A percentile compares a stretch with the other conserved stretches of the same genome.
Conservation (phyloP, 1,140 invertebrate genomes). For the Grapholita molesta region DNA sequence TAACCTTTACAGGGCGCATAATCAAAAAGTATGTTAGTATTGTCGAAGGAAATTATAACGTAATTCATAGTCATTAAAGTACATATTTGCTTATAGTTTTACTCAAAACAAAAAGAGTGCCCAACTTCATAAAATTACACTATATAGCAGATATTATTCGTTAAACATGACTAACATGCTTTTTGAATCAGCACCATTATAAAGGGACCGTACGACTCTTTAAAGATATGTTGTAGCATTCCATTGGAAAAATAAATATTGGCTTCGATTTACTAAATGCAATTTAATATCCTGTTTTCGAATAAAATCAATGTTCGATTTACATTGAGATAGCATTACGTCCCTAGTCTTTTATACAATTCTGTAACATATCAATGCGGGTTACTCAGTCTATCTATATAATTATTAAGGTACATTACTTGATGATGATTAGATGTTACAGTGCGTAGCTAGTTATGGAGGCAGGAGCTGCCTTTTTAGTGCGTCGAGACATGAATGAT, state of each 20-base stretch:
- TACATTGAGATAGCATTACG: background rate
- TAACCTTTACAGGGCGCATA: background rate
- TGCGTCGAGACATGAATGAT: constrained; percentile 20
- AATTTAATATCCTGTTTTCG: background rate
- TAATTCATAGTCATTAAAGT: background rate
- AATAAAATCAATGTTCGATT: background rate
- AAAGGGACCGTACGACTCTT: background rate
- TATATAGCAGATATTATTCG: background rate
- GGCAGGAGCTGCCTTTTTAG: constrained; percentile 14
- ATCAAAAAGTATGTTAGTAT: background rate
- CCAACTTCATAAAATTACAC: background rate
- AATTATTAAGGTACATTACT: constrained; percentile 39
- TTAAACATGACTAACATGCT: background rate
- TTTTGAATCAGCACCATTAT: background rate
- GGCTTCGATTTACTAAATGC: constrained; percentile 3
- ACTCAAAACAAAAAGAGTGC: background rate
- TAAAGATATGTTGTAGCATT: constrained; percentile 15
- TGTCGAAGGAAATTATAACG: background rate
- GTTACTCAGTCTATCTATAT: constrained; percentile 63
- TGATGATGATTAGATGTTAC: constrained; percentile 26
- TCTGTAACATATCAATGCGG: constrained; percentile 42
- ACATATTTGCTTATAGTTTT: background rate
- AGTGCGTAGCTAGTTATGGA: constrained; percentile 25
- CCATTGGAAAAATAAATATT: constrained; percentile 15
- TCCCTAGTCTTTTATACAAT: constrained; percentile 27